Conservation (phyloP, 2,113 vertebrate genomes). For the Mus spicilegus region DNA sequence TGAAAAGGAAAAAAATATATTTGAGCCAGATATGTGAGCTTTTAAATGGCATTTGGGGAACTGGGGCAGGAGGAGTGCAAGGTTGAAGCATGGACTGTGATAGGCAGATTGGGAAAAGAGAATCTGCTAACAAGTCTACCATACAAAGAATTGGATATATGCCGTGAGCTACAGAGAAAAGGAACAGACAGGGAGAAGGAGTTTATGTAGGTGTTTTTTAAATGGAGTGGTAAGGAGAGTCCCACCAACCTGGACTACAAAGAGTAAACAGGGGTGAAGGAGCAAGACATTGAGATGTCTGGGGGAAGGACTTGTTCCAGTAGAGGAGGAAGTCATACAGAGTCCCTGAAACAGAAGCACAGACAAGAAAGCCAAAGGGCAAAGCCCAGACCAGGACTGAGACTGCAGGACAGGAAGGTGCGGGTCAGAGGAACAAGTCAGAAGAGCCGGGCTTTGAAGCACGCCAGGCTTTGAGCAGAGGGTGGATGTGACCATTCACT, state of each 20-base stretch:
- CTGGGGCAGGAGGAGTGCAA: not conserved
- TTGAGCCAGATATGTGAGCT: not conserved
- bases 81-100: not conserved
- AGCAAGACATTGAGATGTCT: not conserved
- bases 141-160: not conserved
- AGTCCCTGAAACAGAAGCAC: not conserved
- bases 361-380: not conserved
- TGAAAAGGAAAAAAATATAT: not conserved
- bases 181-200: not conserved
- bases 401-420: not conserved
- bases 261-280: not conserved
- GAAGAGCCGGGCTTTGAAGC: not conserved
- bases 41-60: not conserved
- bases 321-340: not conserved
- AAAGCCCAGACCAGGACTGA: not conserved
- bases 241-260: not conserved
- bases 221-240: not conserved
- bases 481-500: not conserved
- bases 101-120: not conserved
- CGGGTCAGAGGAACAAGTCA: not conserved
- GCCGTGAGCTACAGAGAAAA: not conserved
- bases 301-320: not conserved
- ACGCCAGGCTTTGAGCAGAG: not conserved
- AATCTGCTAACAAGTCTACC: not conserved
- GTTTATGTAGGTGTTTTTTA: not conserved